A percentile compares a stretch with the other conserved stretches of the same genome.
Evolutionary conservation across 2,888 invertebrate species (phyloP).

Genomic region (Platynereis dumerilii): DNA sequence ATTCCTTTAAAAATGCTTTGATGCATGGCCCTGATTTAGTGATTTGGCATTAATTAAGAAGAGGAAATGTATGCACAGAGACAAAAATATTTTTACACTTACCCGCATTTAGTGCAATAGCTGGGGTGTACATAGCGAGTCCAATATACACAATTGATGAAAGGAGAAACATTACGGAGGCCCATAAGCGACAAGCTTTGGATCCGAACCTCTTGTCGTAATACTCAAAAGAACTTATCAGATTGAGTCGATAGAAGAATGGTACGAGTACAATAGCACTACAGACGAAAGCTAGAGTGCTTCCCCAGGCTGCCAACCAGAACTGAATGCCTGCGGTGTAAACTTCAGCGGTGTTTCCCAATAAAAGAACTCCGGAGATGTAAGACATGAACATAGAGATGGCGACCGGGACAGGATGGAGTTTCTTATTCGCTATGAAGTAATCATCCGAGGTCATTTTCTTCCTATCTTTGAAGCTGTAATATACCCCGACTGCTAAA

Average conservation of each 20-base stretch:
- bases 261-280: slow-evolving; percentile 16
- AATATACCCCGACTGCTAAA: slow-evolving; percentile 14
- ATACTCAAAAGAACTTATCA: slow-evolving; percentile 25
- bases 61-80: too few relatives aligned
- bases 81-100: neutral
- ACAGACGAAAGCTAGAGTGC: slow-evolving; percentile 15
- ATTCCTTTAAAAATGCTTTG: too few relatives aligned
- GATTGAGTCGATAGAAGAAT: slow-evolving; percentile 19
- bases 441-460: slow-evolving; percentile 14
- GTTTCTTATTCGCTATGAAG: slow-evolving; percentile 11
- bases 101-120: slow-evolving; percentile 22
- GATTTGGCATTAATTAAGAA: too few relatives aligned
- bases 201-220: slow-evolving; percentile 17
- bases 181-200: slow-evolving; percentile 9
- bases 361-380: slow-evolving; percentile 17
- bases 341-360: slow-evolving; percentile 24
- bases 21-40: too few relatives aligned
- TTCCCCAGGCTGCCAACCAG: slow-evolving; percentile 21
- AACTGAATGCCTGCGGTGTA: slow-evolving; percentile 20
- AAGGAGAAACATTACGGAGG: slow-evolving; percentile 16
- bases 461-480: slow-evolving; percentile 2
- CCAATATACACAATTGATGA: slow-evolving; percentile 23
- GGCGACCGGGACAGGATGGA: slow-evolving; percentile 15
- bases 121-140: slow-evolving; percentile 21
- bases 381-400: slow-evolving; percentile 26